Percentiles rank a stretch among this genome's conserved stretches.
Evolutionary conservation across 2,888 invertebrate species (phyloP).

Genomic region (Hirtodrosophila alboralis): DNA sequence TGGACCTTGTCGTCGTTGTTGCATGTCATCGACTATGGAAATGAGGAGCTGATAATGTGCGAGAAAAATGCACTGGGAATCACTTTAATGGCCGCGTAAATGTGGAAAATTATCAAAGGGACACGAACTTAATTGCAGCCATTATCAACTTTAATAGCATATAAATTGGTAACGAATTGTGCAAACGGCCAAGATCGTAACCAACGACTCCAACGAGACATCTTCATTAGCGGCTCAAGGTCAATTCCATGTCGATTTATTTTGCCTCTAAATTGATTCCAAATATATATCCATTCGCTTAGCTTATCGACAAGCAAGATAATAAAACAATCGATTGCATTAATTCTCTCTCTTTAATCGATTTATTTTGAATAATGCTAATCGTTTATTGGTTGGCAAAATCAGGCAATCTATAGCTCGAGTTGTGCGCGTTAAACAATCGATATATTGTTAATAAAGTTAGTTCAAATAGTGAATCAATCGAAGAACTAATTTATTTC

Average conservation of each 20-base stretch:
- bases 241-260: conserved; percentile 3
- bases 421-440: too few species aligned
- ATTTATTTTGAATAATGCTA: too few species aligned
- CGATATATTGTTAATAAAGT: too few species aligned
- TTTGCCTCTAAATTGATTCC: not conserved
- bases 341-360: not conserved
- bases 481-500: too few species aligned
- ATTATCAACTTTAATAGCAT: conserved; percentile 74
- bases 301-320: too few species aligned
- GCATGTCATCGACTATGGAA: conserved; percentile 62
- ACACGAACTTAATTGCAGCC: conserved; percentile 80
- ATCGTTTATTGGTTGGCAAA: too few species aligned
- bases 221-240: conserved; percentile 56
- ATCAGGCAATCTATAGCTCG: too few species aligned
- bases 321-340: not conserved
- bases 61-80: conserved; percentile 71
- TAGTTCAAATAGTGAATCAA: too few species aligned
- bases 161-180: conserved; percentile 79
- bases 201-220: conserved; percentile 19
- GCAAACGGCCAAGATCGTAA: conserved; percentile 46
- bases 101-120: conserved; percentile 77
- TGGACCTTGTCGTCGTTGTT: conserved; percentile 13
- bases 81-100: conserved; percentile 77
- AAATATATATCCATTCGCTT: too few species aligned
- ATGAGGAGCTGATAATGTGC: conserved; percentile 63